A percentile compares a stretch with the other conserved stretches of the same genome.
Evolutionary conservation across 92 coral and sea anemone genomes (phyloP).

Genomic region (Zoanthus sansibaricus): DNA sequence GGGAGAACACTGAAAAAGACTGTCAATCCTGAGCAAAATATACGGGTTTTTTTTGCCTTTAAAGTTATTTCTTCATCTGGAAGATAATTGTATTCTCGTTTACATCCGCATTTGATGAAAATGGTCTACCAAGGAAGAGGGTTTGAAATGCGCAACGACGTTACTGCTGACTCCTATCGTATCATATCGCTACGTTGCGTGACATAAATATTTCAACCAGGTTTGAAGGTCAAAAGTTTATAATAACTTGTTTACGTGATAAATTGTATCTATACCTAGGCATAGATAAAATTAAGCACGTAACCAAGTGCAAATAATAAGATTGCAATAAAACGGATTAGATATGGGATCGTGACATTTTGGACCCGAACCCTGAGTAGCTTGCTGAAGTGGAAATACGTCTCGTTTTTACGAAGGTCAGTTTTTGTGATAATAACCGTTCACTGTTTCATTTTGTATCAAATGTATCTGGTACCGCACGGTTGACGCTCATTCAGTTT

Average conservation of each 20-base stretch:
- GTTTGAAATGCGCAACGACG: neutral
- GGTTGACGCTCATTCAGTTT: no score
- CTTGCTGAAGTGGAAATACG: conserved; percentile 8
- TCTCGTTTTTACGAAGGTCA: conserved; percentile 8
- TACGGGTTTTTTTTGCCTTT: no score
- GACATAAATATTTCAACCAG: conserved; percentile 15
- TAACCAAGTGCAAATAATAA: neutral
- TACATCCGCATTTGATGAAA: conserved; percentile 12
- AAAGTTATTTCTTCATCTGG: neutral
- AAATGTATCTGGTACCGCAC: no score
- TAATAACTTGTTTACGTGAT: conserved; percentile 1
- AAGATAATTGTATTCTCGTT: conserved; percentile 26
- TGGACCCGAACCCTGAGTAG: conserved; percentile 10
- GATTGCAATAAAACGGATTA: neutral
- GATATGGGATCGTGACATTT: neutral
- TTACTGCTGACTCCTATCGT: conserved; percentile 2
- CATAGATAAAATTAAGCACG: no score
- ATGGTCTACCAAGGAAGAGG: conserved; percentile 25
- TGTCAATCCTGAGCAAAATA: no score
- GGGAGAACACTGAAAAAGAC: no score
- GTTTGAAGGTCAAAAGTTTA: conserved; percentile 27
- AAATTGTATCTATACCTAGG: neutral
- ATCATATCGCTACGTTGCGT: conserved; percentile 21
- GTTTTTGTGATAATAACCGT: neutral
- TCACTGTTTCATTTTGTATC: no score